Evolutionary conservation across 2,113 vertebrate species (phyloP), one percentile per base, ranked within the genome.

Genomic region (Anguilla japonica): DNA sequence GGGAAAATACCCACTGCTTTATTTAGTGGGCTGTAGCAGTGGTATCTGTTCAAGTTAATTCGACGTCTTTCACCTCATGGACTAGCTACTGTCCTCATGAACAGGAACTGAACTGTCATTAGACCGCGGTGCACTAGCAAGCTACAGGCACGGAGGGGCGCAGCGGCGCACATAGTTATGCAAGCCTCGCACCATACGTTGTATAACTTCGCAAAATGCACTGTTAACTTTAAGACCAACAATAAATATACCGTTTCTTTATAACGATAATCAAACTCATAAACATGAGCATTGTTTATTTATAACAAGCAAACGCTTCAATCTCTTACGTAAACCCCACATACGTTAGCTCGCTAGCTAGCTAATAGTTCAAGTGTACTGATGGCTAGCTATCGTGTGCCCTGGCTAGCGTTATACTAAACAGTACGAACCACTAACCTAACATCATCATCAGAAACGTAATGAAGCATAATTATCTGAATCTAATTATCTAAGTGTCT

Each of bases 101-200:
- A 29, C 71, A 71, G 63, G 26, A 26, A 22, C 20, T 46, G 43
- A 46, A 46, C 5, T 6, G 43, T n/a, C 63, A 6, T 26, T 63
- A 8, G 18, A 63, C 60, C 18, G 41, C 11, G 14, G 40, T 90
- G 91, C 67, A 93, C 85, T 91, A 14, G 81, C 5, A 5, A 0
- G 0, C 0, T 39, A 0, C 4, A 8, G 71, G 85, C 92, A 6
- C 89, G 78, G 89, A 88, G 91, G 2, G 90, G 87, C 80, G 84
- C 82, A 26, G 14, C 20, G 20, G 18, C 18, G 56, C 56, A 11
- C 50, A 29, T 11, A 26, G 87, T 95, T 96, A 95, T 81, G 91
- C 95, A 95, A 96, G 93, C 93, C 92, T 13, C 86, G 1, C 89
- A 87, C 83, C 20, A 60, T 84, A 34, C 85, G 89, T 96, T 95